Base-by-base conservation (phyloP, 2,113 vertebrate genomes). In the Cyanoramphus novaezelandiae region DNA sequence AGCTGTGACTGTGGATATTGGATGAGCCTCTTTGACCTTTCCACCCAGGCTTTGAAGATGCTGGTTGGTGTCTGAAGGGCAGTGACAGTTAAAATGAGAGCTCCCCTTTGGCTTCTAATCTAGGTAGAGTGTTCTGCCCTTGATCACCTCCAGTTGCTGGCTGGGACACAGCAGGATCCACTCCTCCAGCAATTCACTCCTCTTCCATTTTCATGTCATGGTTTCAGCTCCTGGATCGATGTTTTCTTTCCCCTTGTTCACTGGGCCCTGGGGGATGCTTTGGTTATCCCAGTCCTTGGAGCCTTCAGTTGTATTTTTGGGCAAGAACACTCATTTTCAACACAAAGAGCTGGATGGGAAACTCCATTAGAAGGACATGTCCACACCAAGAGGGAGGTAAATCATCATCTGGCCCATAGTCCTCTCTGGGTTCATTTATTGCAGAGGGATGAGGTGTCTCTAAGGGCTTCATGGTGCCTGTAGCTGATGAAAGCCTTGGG, bases 61-160 rank as follows among this genome's bases (percentile, higher is more conserved):
- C 28, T 65, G 78, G 8, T 2, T 2, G 0, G 4, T 31, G 25
- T 23, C 28, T 37, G 71, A 67, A 57, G 50, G 18, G 33, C 41
- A 59, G 53, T 0, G 3, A 49, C 29, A 1, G 29, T 64, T 25
- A 27, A 0, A 0, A 1, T 20, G 69, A 80, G 64, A 83, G 28
- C 9, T 87, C 18, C 25, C 28, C 53, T 44, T n/a, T 37, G 76
- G 24, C 25, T 81, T 71, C 29, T 31, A 23, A 17, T 49, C 9
- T 47, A 9, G 29, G 59, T 31, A 75, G 35, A 44, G n/a, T 2
- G 0, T 71, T 89, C 39, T 76, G 23, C 17, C 20, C 31, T 71
- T 27, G 18, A 24, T 29, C 35, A 60, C 33, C 59, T 47, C 44
- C 74, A 59, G 33, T 33, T 64, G 37, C 59, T 71, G 64, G 41